Base-by-base conservation (phyloP, 1,140 invertebrate species). In the Sogatella furcifera region DNA sequence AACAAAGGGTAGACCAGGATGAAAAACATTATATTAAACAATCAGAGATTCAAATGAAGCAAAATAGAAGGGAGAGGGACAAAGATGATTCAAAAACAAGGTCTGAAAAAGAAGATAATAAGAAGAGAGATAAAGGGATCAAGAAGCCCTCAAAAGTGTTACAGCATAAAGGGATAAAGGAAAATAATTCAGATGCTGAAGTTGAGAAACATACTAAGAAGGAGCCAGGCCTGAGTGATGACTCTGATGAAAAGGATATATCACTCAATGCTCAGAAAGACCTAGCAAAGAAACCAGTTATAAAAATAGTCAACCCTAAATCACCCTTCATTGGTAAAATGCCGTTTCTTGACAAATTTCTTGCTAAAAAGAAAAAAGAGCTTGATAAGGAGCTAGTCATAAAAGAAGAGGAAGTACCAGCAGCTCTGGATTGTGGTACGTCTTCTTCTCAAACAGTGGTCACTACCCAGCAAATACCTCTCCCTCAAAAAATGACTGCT, bases 281-380 rank as follows among this genome's bases (percentile, higher is more conserved):
- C 11, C 28, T 10, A 34, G 17, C 5, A 1, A 24, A 55, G 14
- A 31, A 15, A n/a, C 22, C 28, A 11, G 6, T 31, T 10, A 55
- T 31, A 10, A 55, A 11, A n/a, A 24, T 24, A n/a, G 11, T 13
- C n/a, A 55, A 55, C n/a, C 22, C 54, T 4, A 55, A 34, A 34
- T 34, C 38, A 11, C 54, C 54, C 13, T 55, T 55, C 14, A 55
- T 55, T 38, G 54, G 54, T n/a, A 24, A 31, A 55, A 55, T 55
- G 54, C 54, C 54, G 6, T 55, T 55, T 34, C 17, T 55, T 14
- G 8, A 38, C n/a, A 55, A 15, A 38, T 2, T 34, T 31, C 15
- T 34, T 1, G 28, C 28, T n/a, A 55, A 6, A 11, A 55, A 55
- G 38, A 22, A 54, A 14, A 11, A 8, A 11, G 31, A 55, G 28